Evolutionary conservation across 1,140 invertebrate species (phyloP), one percentile per base, ranked within the genome.

Genomic region (Philotrypesis tridentata): DNA sequence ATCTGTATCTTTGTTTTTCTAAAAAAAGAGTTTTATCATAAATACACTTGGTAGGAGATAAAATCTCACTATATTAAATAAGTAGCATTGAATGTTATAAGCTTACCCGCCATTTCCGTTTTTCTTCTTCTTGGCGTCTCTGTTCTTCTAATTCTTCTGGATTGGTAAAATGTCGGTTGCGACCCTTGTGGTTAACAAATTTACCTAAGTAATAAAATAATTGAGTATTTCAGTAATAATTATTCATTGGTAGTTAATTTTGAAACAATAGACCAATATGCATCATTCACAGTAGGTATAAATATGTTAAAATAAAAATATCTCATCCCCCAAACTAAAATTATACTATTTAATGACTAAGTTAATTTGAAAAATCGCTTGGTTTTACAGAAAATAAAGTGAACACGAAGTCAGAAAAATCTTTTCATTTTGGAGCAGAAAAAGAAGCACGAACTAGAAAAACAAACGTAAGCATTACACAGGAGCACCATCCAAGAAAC

Each of bases 91-190:
- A 83, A 37, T 79, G 65, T 71, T 78, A 74, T 79, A 0, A 61
- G 89, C 92, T 89, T 89, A 95, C 94, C 90, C 94, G 94, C 94
- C 95, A 95, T 85, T 94, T 93, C 86, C 93, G 92, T 86, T 94
- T 92, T 86, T 94, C 94, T 88, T 95, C 94, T 82, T 96, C 95
- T 87, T 96, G 96, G 85, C 94, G 93, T n/a, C 96, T 93, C 89
- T 98, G 95, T 86, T 96, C 95, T 88, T 97, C 97, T 84, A 99
- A 91, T 88, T 98, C 97, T 88, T 98, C 97, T 27, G 97, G 97
- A 89, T 96, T 98, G 11, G 98, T 98, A 89, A 99, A 99, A 89
- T 97, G 96, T 83, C 97, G 96, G 87, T 95, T 95, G 79, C 96
- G 95, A 48, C 98, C 98, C 91, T 99, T 99, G 89, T 98, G 97